Evolutionary conservation across 1,140 invertebrate genomes (phyloP), one percentile per base, ranked within the genome.

Genomic region (Drosophila miranda): DNA sequence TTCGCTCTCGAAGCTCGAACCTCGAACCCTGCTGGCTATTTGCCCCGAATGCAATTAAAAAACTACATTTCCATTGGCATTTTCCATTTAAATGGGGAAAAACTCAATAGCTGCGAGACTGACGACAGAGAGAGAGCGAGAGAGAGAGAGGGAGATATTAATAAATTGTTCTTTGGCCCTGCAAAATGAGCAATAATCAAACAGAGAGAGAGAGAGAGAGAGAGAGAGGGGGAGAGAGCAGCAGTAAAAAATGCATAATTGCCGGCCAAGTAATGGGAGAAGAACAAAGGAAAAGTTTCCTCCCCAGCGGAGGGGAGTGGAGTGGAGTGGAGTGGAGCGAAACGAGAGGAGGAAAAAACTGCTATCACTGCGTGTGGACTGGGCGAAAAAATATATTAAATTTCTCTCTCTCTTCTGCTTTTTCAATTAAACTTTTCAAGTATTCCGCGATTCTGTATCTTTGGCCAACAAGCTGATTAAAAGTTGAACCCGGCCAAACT

Each of bases 101-200:
- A 26, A 34, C 6, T 28, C 51, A 74, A 58, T 66, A 34, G 44
- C 76, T 48, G 43, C 34, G 30, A 21, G 54, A 11, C 38, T 54
- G 28, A 3, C 23, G 9, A 34, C 2, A 9, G 8, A 34, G 8
- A 38, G 3, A 11, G 9, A 9, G 38, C 64, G 59, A 49, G 38
- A 69, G 2, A 9, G 8, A 38, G 4, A 13, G 11, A 0, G 42
- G 61, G 59, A 49, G 42, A 74, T 78, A 70, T 69, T 69, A 67
- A 75, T 67, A 75, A 46, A 74, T 38, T 61, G 45, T 63, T 30
- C 58, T 26, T 51, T 57, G 63, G 52, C 30, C 48, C 49, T 49
- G 57, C 59, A 44, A 80, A 83, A 79, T 80, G 66, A 58, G 51
- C 71, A 84, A 72, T 61, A 75, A 61, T 61, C 48, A 70, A 51